Evolutionary conservation across 1,140 invertebrate genomes (phyloP).

Genomic region (Latrodectus geometricus): DNA sequence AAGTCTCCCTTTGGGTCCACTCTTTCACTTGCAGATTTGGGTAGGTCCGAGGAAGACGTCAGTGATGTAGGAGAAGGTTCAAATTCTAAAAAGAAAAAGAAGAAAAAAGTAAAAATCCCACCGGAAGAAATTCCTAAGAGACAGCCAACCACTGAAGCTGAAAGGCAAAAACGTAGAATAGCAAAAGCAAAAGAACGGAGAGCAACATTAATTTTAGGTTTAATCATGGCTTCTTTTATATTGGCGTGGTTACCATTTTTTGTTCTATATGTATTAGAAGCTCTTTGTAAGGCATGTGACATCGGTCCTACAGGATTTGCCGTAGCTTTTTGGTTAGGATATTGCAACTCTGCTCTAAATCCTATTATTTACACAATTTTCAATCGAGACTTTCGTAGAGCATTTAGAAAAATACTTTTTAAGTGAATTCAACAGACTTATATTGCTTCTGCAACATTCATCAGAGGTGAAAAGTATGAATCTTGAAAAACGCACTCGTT

Average conservation of each 20-base stretch:
- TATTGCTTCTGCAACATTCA: background rate
- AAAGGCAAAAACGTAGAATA: conserved; percentile 90
- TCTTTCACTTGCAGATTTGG: conserved; percentile 62
- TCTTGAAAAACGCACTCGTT: background rate
- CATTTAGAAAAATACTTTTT: conserved; percentile 93
- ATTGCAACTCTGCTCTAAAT: conserved; percentile 98
- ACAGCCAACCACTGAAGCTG: conserved; percentile 76
- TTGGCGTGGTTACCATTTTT: conserved; percentile 99
- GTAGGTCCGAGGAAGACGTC: conserved; percentile 61
- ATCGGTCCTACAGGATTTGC: conserved; percentile 86
- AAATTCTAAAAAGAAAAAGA: conserved; percentile 64
- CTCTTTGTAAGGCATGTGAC: conserved; percentile 80
- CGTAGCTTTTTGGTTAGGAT: conserved; percentile 98
- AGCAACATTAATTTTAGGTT: conserved; percentile 94
- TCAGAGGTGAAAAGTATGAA: background rate
- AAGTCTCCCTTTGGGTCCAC: conserved; percentile 63
- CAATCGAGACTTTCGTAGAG: conserved; percentile 97
- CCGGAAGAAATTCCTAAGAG: conserved; percentile 13
- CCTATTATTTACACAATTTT: conserved; percentile 99
- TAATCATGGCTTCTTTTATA: conserved; percentile 99
- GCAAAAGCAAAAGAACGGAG: conserved; percentile 96
- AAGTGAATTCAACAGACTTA: conserved; percentile 74
- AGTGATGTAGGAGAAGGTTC: conserved; percentile 26
- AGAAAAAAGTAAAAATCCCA: conserved; percentile 64
- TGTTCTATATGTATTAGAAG: conserved; percentile 90